Evolutionary conservation across 2,113 vertebrate genomes (phyloP).

Genomic region (Clarias gariepinus): DNA sequence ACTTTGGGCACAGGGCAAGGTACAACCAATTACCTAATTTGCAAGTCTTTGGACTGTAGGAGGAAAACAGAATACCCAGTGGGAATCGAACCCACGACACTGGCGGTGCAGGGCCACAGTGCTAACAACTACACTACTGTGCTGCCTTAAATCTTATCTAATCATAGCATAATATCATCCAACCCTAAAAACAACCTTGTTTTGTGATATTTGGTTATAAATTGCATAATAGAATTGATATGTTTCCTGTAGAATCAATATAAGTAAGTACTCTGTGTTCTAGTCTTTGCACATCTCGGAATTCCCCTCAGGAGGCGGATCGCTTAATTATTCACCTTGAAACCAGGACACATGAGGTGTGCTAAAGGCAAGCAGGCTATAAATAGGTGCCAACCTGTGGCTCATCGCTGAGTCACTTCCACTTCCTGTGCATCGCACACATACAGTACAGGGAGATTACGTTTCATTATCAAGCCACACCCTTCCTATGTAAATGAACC

Average conservation of each 20-base stretch:
- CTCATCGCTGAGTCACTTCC: conserved; percentile 22
- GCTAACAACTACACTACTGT: no score
- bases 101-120: no score
- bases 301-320: conserved; percentile 1
- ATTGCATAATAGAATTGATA: no score
- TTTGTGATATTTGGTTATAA: neutral
- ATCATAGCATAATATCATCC: neutral
- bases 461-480: neutral
- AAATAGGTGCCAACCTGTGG: conserved; percentile 28
- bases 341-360: conserved; percentile 1
- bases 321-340: neutral
- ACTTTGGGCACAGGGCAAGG: no score
- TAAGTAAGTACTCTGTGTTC: neutral
- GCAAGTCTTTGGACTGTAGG: no score
- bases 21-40: no score
- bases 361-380: conserved; percentile 5
- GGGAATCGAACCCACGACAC: no score
- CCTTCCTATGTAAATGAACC: neutral
- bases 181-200: neutral
- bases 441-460: neutral
- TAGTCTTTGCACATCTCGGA: neutral
- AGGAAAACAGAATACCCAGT: no score
- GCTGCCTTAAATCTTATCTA: neutral
- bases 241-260: neutral
- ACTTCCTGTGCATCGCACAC: conserved; percentile 27